Evolutionary conservation across 92 coral and sea anemone genomes (phyloP).

Genomic region (Parazoanthus atlanticus): DNA sequence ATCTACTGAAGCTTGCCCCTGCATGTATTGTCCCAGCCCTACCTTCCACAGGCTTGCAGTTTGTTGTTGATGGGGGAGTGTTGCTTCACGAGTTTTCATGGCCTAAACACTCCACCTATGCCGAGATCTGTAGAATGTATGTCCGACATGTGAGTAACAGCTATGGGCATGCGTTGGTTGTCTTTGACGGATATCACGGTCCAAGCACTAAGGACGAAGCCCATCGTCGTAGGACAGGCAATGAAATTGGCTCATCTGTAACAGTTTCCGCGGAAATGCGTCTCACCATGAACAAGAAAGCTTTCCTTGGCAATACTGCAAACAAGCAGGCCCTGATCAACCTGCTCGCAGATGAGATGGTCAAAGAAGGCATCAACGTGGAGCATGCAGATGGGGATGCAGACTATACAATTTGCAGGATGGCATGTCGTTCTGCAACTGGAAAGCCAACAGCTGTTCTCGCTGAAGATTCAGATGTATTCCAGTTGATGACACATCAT

Average conservation of each 20-base stretch:
- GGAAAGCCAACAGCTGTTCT: background rate
- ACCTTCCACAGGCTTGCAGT: no score
- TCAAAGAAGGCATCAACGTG: background rate
- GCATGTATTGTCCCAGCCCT: no score
- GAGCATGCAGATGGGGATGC: background rate
- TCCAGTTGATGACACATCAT: conserved; percentile 6
- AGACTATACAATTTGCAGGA: background rate
- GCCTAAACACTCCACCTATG: conserved; percentile 50
- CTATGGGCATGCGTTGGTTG: conserved; percentile 28
- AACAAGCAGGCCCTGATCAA: background rate
- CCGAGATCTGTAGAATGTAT: conserved; percentile 42
- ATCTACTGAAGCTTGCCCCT: no score
- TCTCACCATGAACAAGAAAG: conserved; percentile 34
- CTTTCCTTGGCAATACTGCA: conserved; percentile 17
- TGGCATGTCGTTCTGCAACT: background rate
- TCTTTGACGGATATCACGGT: conserved; percentile 48
- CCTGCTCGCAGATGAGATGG: background rate
- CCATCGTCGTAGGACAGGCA: conserved; percentile 19
- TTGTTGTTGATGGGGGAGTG: conserved; percentile 5
- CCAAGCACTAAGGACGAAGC: conserved; percentile 33
- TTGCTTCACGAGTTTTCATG: conserved; percentile 46
- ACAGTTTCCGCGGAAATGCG: conserved; percentile 47
- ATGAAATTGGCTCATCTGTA: conserved; percentile 31
- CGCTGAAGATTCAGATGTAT: conserved; percentile 20
- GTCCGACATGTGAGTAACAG: conserved; percentile 28